Base-by-base conservation (phyloP, 2,888 invertebrate genomes). In the Calameuta filiformis region DNA sequence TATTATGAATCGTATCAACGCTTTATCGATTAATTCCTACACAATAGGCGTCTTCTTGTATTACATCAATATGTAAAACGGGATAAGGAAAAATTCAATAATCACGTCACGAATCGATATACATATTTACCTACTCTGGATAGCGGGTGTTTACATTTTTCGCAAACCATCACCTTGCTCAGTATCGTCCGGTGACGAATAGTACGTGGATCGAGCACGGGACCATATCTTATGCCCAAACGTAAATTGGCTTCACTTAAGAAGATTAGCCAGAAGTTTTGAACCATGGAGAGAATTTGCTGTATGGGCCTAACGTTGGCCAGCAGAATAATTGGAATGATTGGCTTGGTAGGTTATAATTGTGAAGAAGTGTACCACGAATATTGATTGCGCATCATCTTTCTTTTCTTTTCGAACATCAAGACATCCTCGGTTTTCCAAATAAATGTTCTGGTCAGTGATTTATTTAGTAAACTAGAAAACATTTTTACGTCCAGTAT, bases 361-460 rank as follows among this genome's bases (percentile, higher is more conserved):
- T 69, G 23, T 34, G 40, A 35, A 15, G 23, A 69, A 33, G 6
- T 12, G 11, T 11, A 74, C 1, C 11, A 15, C 3, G 11, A 37
- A 74, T 74, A n/a, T 74, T 33, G 15, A 37, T 56, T 73, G 12
- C 2, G n/a, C 15, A 12, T 31, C 12, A 11, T 69, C 30, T 69
- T 69, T n/a, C 11, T 73, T 33, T 35, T 3, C 68, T 83, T 82
- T 76, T 76, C 76, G 35, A 37, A 33, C 31, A 84, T 85, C 15
- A 83, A 91, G 91, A 88, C 90, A 23, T 79, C 86, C 12, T 87
- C 91, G 69, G 88, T 91, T 79, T 81, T 91, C 23, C 88, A 89
- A 88, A 85, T 91, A 79, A 91, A 91, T 78, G 85, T 91, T 40
- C 78, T 90, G 30, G 85, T 88, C 79, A 90, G 88, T 80, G 87